Base-by-base conservation (phyloP, 2,797 vertebrate genomes). In the Hipposideros larvatus region DNA sequence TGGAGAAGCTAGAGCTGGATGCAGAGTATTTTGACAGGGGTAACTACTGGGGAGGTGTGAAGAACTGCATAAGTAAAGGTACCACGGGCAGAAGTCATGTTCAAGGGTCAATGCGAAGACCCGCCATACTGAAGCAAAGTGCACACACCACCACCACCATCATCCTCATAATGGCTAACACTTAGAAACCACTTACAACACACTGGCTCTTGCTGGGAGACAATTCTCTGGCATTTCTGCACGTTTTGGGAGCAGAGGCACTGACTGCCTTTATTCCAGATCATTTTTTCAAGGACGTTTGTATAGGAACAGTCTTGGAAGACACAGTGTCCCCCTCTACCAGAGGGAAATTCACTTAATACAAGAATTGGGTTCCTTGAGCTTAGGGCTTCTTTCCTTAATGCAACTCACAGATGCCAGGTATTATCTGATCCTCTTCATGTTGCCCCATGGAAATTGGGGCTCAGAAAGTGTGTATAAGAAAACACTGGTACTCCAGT, bases 251-350 rank as follows among this genome's bases (percentile, higher is more conserved):
- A 96, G 19, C 43, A 84, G 55, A 73, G 11, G 7, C 26, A 85
- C 41, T 71, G 59, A 73, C 48, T 57, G 8, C 18, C 77, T 85
- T 70, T 74, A 59, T 59, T 90, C 48, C 31, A 71, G 53, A 74
- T 48, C 66, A 18, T 66, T 19, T 74, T 94, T 95, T 51, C 48
- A 86, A 91, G 51, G n/a, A 51, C 21, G 16, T 66, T 37, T 96
- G 7, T 22, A 53, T 21, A 85, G 22, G 57, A 80, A 80, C 8
- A 85, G 71, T 68, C n/a, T 59, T 91, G 53, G 61, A 77, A 94
- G 43, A 43, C 1, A 65, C 0, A 41, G 3, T 8, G 3, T 41
- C 31, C 53, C 43, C 31, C 15, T 80, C n/a, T 73, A 53, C 21
- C 59, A 95, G 18, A 87, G 5, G 26, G n/a, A 87, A 19, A 26